Evolutionary conservation across 2,888 invertebrate species (phyloP).

Genomic region (Nomada flava): DNA sequence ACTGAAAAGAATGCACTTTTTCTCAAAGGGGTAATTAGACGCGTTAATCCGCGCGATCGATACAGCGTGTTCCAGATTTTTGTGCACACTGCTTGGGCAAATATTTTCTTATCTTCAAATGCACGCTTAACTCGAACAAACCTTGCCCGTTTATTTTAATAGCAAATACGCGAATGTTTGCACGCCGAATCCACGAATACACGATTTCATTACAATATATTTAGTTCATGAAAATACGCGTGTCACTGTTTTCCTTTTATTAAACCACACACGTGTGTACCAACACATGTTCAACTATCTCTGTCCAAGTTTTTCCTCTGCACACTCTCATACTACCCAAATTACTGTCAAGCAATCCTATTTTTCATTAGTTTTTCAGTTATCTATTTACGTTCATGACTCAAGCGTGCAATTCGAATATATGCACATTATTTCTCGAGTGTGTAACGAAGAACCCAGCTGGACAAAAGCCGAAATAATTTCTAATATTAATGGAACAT

Average conservation of each 20-base stretch:
- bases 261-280: not conserved
- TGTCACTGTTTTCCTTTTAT: not conserved
- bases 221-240: not conserved
- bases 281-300: not conserved
- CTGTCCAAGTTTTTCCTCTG: not conserved
- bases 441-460: not conserved
- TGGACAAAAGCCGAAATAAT: conserved; percentile 1
- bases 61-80: conserved; percentile 1
- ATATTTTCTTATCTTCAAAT: conserved; percentile 24
- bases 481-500: conserved; percentile 8
- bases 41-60: not conserved
- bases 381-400: not conserved
- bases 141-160: conserved; percentile 4
- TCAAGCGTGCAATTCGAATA: not conserved
- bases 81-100: not conserved
- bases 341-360: not conserved
- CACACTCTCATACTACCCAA: not conserved
- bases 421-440: not conserved
- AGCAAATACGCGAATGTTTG: not conserved
- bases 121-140: not conserved
- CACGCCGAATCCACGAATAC: not conserved
- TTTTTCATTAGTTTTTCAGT: not conserved
- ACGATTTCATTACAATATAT: not conserved
- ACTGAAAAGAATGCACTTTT: not conserved
- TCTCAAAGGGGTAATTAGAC: not conserved